Evolutionary conservation across 2,888 invertebrate species (phyloP).

Genomic region (Lottia scabra): DNA sequence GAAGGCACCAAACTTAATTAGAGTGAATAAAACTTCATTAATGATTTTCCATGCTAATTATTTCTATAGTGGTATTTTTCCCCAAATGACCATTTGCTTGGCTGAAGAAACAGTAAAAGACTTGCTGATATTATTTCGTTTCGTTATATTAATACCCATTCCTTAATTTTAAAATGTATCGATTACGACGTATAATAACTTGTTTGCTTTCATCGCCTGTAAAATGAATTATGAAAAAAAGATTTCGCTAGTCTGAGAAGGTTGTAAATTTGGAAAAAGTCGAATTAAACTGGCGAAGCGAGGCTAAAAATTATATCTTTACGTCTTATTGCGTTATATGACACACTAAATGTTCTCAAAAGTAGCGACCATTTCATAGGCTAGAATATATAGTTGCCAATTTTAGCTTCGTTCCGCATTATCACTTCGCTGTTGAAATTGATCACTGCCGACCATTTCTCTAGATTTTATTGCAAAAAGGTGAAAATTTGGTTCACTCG

Average conservation of each 20-base stretch:
- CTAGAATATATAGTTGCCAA: conserved; percentile 4
- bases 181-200: neutral
- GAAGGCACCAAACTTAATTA: conserved; percentile 18
- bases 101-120: neutral
- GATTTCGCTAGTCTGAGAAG: neutral
- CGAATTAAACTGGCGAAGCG: neutral
- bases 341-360: neutral
- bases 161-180: neutral
- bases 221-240: neutral
- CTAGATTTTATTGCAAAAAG: conserved; percentile 3
- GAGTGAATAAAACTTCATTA: conserved; percentile 24
- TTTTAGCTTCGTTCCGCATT: neutral
- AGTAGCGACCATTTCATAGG: neutral
- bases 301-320: neutral
- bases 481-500: conserved; percentile 4
- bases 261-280: neutral
- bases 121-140: neutral
- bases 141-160: neutral
- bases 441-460: neutral
- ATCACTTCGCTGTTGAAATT: conserved; percentile 1
- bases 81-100: neutral
- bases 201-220: conserved; percentile 1
- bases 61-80: conserved; percentile 19
- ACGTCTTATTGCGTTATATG: conserved; percentile 1
- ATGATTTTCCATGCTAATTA: conserved; percentile 26